A percentile compares a stretch with the other conserved stretches of the same genome.
These are phyloP conservation scores for Helarctos malayanus DNA, from an alignment of 2,797 vertebrate genomes.

Conservation along the genomic window DNA sequence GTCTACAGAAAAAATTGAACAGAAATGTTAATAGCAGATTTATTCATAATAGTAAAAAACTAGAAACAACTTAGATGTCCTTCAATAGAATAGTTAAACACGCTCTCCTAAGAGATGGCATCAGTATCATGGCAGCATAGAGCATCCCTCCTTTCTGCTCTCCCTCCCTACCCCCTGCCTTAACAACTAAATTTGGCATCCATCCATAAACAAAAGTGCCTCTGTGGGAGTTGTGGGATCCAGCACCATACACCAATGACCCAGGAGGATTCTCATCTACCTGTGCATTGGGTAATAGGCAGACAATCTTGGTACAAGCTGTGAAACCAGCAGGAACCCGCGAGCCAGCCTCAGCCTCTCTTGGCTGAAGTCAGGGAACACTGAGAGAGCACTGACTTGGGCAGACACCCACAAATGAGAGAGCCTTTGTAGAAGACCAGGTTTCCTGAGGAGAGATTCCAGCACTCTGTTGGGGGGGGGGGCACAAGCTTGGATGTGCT, in stretches of 20 bases:
- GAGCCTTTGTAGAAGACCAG: not conserved
- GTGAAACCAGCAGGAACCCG: not conserved
- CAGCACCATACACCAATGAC: not conserved
- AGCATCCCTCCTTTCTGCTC: not conserved
- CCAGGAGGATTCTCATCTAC: not conserved
- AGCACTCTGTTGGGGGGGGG: not conserved
- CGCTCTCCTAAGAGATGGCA: not conserved
- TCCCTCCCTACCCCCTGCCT: not conserved
- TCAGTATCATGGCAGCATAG: not conserved
- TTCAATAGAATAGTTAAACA: not conserved
- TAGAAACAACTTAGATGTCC: not conserved
- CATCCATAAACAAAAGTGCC: not conserved
- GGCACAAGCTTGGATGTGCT: not conserved
- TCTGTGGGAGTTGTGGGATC: not conserved
- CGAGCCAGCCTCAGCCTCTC: not conserved
- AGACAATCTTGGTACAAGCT: not conserved
- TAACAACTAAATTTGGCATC: not conserved
- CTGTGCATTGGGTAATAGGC: not conserved
- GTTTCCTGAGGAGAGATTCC: not conserved
- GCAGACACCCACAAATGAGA: not conserved
- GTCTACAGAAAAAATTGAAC: not conserved
- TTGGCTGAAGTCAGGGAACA: not conserved
- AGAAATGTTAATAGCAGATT: not conserved
- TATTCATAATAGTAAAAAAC: not conserved
- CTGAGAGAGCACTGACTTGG: not conserved